phyloP scores from a whole-genome alignment of 2,888 invertebrate genomes.

The Macropis europaea region DNA sequence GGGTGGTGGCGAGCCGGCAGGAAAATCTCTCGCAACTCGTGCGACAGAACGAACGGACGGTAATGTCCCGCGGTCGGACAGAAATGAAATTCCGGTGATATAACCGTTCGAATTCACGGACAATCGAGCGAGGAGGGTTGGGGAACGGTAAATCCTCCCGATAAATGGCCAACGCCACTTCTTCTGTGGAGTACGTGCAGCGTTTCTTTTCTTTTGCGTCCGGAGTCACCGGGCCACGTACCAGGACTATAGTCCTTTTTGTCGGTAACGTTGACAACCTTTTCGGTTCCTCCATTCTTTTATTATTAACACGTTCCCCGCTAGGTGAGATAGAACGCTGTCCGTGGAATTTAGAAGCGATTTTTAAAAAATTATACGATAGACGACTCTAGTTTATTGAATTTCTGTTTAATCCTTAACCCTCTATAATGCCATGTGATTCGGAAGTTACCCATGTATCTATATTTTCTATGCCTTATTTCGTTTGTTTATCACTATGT shows the following conservation, averaged over 20 bases:
- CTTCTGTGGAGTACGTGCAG: constrained; percentile 39
- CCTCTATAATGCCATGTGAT: no score
- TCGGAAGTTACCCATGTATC: no score
- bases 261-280: constrained; percentile 26
- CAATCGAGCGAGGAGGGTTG: constrained; percentile 40
- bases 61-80: constrained; percentile 70
- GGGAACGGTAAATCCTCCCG: constrained; percentile 66
- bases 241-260: constrained; percentile 45
- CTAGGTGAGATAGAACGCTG: no score
- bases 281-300: constrained; percentile 29
- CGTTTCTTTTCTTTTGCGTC: constrained; percentile 30
- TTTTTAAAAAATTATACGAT: no score
- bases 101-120: constrained; percentile 70
- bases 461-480: no score
- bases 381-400: no score
- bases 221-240: constrained; percentile 31
- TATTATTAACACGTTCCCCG: no score
- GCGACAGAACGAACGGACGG: constrained; percentile 68
- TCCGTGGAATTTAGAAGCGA: no score
- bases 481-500: no score
- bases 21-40: constrained; percentile 55
- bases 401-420: no score
- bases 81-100: constrained; percentile 77
- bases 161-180: constrained; percentile 64
- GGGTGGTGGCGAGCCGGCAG: constrained; percentile 16